phyloP scores from a whole-genome alignment of 2,113 vertebrate genomes.

The Corvus cornix region DNA sequence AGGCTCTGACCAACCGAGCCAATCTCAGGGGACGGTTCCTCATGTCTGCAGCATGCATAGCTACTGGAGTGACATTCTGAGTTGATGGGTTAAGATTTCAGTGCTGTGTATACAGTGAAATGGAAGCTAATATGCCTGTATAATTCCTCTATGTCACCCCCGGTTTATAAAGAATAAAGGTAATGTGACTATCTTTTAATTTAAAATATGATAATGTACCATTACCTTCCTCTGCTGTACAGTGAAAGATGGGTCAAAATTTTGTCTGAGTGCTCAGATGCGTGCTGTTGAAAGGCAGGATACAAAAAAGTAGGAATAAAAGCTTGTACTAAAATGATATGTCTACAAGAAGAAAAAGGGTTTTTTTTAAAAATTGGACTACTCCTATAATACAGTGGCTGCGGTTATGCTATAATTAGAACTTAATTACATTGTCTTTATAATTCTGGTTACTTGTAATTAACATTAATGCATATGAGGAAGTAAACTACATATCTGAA shows the following conservation, averaged over 20 bases:
- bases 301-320: not conserved
- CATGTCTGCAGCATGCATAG: not conserved
- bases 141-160: not conserved
- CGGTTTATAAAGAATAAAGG: not conserved
- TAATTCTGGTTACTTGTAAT: conserved; percentile 52
- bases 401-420: conserved; percentile 48
- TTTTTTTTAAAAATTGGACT: not conserved
- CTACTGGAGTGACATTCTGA: not conserved
- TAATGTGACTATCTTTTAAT: not conserved
- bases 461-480: conserved; percentile 62
- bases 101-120: not conserved
- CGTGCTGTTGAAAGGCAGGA: not conserved
- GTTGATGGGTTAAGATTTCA: not conserved
- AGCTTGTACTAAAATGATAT: not conserved
- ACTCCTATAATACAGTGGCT: not conserved
- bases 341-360: not conserved
- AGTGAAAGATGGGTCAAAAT: not conserved
- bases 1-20: not conserved
- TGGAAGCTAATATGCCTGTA: not conserved
- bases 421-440: conserved; percentile 57
- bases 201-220: not conserved
- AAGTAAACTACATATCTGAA: conserved; percentile 48
- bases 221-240: not conserved
- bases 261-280: not conserved
- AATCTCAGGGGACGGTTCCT: not conserved